Evolutionary conservation across 2,888 invertebrate genomes (phyloP).

Genomic region (Sclerodermus sp.): DNA sequence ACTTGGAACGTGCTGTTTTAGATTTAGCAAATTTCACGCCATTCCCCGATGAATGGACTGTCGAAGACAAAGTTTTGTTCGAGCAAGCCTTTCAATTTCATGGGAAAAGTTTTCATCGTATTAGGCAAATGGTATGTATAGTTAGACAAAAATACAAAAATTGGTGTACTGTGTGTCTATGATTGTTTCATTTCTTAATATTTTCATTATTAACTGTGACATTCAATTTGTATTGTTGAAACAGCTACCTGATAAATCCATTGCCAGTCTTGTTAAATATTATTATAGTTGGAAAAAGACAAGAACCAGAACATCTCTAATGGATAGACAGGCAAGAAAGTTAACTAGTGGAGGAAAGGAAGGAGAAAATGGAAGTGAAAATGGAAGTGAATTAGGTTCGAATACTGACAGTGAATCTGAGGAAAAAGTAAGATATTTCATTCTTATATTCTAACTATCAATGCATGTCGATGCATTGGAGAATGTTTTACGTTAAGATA

Average conservation of each 20-base stretch:
- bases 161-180: background rate
- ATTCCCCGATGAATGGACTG: slow-evolving; percentile 97
- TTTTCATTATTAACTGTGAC: slow-evolving; percentile 1
- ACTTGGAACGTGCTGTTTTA: slow-evolving; percentile 86
- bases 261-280: slow-evolving; percentile 93
- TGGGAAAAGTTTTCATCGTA: slow-evolving; percentile 96
- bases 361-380: slow-evolving; percentile 72
- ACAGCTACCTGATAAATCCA: slow-evolving; percentile 94
- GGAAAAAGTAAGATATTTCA: slow-evolving; percentile 76
- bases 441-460: too few relatives aligned
- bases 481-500: too few relatives aligned
- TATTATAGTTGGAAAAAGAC: slow-evolving; percentile 99
- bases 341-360: slow-evolving; percentile 71
- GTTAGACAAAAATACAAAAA: background rate
- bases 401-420: slow-evolving; percentile 88
- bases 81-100: slow-evolving; percentile 98
- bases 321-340: slow-evolving; percentile 82
- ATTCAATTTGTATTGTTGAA: slow-evolving; percentile 27
- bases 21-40: slow-evolving; percentile 97
- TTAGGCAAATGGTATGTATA: slow-evolving; percentile 86
- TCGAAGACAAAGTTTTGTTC: slow-evolving; percentile 96
- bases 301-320: slow-evolving; percentile 85
- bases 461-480: too few relatives aligned
- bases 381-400: slow-evolving; percentile 80
- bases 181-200: background rate